Percentiles rank a stretch among this genome's conserved stretches.
These are phyloP conservation scores for Brachionus sp. DNA, from an alignment of 1,140 invertebrate genomes.

Conservation along the genomic window DNA sequence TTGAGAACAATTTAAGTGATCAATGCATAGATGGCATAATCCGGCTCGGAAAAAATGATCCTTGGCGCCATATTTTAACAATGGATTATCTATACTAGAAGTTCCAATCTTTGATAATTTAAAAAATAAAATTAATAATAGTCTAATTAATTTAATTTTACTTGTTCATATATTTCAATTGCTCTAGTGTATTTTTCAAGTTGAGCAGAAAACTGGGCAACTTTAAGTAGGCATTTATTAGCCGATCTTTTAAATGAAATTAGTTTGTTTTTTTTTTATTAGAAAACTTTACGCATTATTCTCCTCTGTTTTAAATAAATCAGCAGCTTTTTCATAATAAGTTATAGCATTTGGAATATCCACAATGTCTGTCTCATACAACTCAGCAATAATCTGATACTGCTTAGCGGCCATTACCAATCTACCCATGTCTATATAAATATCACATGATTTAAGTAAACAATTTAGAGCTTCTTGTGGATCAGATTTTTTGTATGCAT, in stretches of 20 bases:
- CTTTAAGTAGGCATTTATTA: conserved; percentile 44
- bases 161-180: conserved; percentile 46
- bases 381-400: conserved; percentile 35
- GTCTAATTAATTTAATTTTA: neutral
- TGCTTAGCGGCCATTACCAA: conserved; percentile 44
- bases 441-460: conserved; percentile 42
- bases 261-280: neutral
- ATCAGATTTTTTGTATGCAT: conserved; percentile 42
- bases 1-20: conserved; percentile 39
- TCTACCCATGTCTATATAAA: conserved; percentile 44
- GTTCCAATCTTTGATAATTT: conserved; percentile 8
- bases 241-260: neutral
- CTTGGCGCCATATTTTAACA: conserved; percentile 40
- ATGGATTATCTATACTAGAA: conserved; percentile 41
- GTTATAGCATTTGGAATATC: conserved; percentile 28
- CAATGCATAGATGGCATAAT: conserved; percentile 44
- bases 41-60: conserved; percentile 44
- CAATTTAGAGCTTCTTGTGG: conserved; percentile 41
- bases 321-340: conserved; percentile 44
- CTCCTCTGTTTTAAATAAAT: conserved; percentile 45
- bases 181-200: conserved; percentile 38
- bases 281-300: conserved; percentile 38
- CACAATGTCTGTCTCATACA: conserved; percentile 34
- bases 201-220: conserved; percentile 40
- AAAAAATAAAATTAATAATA: neutral